Evolutionary conservation across 2,797 vertebrate species (phyloP).

Genomic region (Pangasius macronema): DNA sequence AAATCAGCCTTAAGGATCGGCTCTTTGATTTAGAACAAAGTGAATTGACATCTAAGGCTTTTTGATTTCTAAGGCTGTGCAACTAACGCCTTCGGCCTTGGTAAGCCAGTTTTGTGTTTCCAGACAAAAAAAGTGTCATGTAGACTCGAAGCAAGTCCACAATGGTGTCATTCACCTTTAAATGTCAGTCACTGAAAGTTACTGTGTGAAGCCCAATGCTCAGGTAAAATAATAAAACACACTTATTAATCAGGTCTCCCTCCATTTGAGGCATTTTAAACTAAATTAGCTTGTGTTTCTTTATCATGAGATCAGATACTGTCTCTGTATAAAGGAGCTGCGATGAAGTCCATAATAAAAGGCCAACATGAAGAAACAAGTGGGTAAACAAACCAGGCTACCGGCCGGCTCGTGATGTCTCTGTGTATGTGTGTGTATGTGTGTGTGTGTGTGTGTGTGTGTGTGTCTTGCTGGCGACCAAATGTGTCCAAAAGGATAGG

Average conservation of each 20-base stretch:
- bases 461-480: background rate
- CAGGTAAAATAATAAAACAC: background rate
- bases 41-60: background rate
- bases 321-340: background rate
- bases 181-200: background rate
- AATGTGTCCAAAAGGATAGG: background rate
- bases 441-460: background rate
- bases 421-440: background rate
- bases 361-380: background rate
- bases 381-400: background rate
- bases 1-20: background rate
- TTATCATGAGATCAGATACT: background rate
- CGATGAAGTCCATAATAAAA: background rate
- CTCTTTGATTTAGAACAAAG: background rate
- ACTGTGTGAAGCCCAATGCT: background rate
- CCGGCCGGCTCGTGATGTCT: background rate
- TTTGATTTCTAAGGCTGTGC: background rate
- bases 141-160: background rate
- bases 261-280: background rate
- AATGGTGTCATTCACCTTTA: slow-evolving; percentile 10
- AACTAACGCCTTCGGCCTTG: background rate
- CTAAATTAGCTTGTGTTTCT: background rate
- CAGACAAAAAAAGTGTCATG: background rate
- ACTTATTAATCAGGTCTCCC: background rate
- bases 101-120: background rate